These are phyloP conservation scores for Ophion slaviceki DNA, from an alignment of 2,888 invertebrate genomes.

Conservation along the genomic window DNA sequence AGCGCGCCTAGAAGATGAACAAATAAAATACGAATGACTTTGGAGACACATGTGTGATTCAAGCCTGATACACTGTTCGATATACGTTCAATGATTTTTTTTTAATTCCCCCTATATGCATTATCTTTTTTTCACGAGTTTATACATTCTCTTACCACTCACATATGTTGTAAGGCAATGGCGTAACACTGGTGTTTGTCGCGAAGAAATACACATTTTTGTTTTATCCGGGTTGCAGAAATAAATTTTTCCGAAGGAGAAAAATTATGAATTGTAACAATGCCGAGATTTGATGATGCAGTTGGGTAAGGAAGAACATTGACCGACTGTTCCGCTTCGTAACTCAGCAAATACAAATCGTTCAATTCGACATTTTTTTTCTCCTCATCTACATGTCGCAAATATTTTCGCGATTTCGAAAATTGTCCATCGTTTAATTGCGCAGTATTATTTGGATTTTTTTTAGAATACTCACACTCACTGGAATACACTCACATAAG, in stretches of 20 bases:
- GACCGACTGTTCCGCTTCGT: constrained; percentile 5
- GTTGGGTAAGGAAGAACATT: constrained; percentile 36
- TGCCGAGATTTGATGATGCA: constrained; percentile 28
- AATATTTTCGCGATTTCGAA: constrained; percentile 42
- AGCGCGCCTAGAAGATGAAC: neutral
- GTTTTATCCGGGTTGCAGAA: neutral
- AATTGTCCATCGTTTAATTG: constrained; percentile 45
- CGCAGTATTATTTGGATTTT: constrained; percentile 43
- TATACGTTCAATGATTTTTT: no score
- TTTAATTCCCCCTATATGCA: no score
- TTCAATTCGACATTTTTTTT: neutral
- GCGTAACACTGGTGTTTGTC: constrained; percentile 19
- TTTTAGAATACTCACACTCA: neutral
- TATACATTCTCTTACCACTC: constrained; percentile 12
- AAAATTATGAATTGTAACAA: constrained; percentile 33
- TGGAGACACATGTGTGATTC: no score
- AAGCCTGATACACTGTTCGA: no score
- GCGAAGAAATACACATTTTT: constrained; percentile 6
- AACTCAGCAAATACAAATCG: no score
- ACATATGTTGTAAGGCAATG: constrained; percentile 50
- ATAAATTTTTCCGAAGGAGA: neutral
- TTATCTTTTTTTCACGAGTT: no score
- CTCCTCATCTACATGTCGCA: constrained; percentile 14
- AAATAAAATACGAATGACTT: neutral
- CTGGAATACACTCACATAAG: neutral